Evolutionary conservation across 1,140 invertebrate species (phyloP), one percentile per base, ranked within the genome.

Genomic region (Papilio aristodemus): DNA sequence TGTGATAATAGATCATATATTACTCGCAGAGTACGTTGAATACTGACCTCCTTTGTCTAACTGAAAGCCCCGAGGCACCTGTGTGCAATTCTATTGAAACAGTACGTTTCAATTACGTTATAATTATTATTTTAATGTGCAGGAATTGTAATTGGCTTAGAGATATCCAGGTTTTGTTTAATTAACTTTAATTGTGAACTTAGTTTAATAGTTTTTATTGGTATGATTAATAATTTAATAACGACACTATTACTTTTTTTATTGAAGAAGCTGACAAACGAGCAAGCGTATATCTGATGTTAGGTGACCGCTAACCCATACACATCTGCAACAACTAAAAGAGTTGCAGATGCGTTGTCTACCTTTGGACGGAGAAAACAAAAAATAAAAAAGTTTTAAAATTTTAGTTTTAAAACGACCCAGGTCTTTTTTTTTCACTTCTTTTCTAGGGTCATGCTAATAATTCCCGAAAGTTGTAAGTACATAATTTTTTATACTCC

Each of bases 1-100:
- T 22, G 22, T 22, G 46, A 22, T 10, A 54, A 22, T 54, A 25
- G 19, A 54, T 54, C 17, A 46, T 8, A 54, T 22, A 25, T 54
- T 54, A 54, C 46, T 54, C 10, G 43, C 17, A 19, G 11, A 25
- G n/a, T 54, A 19, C 46, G 43, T 46, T 46, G 43, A 60, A 62
- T 10, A 9, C 36, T 62, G 27, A 62, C 59, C 32, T 62, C 59
- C 32, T 39, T 62, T 62, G 59, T 62, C 7, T 62, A 39, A 37
- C 32, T 37, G 32, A 22, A 17, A 62, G 27, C 27, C 36, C 32
- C 32, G 14, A 38, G 32, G 59, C 19, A 54, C 19, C 59, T 14
- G 36, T 17, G 17, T 22, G 59, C 32, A 19, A 62, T 39, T 62
- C 10, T 17, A 62, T 37, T 62, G 59, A 38, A 39, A 38, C 59